A percentile compares a stretch with the other conserved stretches of the same genome.
phyloP scores from a whole-genome alignment of 2,113 vertebrate species.

The Melanerpes aurifrons region DNA sequence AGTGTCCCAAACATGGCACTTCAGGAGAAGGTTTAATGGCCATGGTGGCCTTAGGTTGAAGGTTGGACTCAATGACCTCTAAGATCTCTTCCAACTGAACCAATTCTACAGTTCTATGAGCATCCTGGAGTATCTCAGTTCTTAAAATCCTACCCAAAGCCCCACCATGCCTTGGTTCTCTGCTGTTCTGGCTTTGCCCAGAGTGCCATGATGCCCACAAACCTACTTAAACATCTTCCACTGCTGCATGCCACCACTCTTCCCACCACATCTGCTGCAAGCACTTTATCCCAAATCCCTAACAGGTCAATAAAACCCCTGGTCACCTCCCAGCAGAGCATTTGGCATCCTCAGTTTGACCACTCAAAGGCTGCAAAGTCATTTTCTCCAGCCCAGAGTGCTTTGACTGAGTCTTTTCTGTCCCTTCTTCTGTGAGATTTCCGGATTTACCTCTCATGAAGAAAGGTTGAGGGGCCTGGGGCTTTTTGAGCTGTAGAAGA shows the following conservation, averaged over 20 bases:
- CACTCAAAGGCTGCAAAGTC: neutral
- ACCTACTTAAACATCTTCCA: neutral
- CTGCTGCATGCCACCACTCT: rapidly evolving
- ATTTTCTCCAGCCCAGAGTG: neutral
- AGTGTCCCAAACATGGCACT: too few relatives aligned
- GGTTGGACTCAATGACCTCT: too few relatives aligned
- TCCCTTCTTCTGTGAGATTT: neutral
- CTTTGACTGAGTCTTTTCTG: rapidly evolving
- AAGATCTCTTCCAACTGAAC: too few relatives aligned
- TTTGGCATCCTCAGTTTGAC: neutral
- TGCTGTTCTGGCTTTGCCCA: neutral
- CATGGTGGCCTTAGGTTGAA: too few relatives aligned
- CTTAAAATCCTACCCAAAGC: neutral
- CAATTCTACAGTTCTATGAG: too few relatives aligned
- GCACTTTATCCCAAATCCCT: neutral
- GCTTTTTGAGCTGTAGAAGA: too few relatives aligned
- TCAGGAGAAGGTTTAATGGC: too few relatives aligned
- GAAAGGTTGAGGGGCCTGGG: too few relatives aligned
- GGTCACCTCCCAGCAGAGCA: neutral
- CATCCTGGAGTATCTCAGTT: neutral
- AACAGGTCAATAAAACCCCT: rapidly evolving
- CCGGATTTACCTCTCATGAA: neutral
- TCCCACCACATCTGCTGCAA: neutral
- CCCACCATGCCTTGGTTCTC: neutral
- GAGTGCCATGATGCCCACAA: neutral